These are phyloP conservation scores for Ormyrus pomaceus DNA, from an alignment of 2,888 invertebrate species.

Conservation along the genomic window DNA sequence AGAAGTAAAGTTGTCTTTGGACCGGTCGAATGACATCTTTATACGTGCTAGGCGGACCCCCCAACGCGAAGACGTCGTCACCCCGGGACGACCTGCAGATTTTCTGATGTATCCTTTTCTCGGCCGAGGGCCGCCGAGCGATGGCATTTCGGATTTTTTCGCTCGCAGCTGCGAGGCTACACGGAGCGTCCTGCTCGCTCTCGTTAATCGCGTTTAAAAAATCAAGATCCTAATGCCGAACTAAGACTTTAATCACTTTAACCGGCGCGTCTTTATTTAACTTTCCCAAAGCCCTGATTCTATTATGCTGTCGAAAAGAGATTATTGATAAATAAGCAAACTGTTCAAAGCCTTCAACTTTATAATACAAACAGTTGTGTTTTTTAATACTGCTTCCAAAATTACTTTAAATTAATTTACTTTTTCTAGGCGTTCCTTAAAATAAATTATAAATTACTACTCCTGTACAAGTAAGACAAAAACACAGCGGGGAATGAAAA, in stretches of 20 bases:
- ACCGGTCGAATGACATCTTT: conserved; percentile 69
- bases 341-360: not conserved
- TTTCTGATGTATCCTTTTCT: conserved; percentile 63
- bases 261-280: not conserved
- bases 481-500: not conserved
- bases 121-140: not conserved
- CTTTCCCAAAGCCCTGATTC: not conserved
- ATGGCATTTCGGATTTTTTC: conserved; percentile 45
- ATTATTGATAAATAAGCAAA: not conserved
- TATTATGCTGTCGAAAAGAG: too few species aligned
- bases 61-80: conserved; percentile 72
- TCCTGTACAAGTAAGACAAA: too few species aligned
- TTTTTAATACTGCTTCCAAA: too few species aligned
- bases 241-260: not conserved
- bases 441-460: too few species aligned
- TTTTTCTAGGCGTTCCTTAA: too few species aligned
- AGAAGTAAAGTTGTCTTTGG: conserved; percentile 62
- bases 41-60: conserved; percentile 65
- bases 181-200: conserved; percentile 54
- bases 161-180: conserved; percentile 28
- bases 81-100: conserved; percentile 70
- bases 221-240: not conserved
- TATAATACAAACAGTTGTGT: too few species aligned
- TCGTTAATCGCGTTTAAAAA: conserved; percentile 41
- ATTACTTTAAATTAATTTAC: too few species aligned